Evolutionary conservation across 2,113 vertebrate genomes (phyloP).

Genomic region (Poeciliopsis retropinna): DNA sequence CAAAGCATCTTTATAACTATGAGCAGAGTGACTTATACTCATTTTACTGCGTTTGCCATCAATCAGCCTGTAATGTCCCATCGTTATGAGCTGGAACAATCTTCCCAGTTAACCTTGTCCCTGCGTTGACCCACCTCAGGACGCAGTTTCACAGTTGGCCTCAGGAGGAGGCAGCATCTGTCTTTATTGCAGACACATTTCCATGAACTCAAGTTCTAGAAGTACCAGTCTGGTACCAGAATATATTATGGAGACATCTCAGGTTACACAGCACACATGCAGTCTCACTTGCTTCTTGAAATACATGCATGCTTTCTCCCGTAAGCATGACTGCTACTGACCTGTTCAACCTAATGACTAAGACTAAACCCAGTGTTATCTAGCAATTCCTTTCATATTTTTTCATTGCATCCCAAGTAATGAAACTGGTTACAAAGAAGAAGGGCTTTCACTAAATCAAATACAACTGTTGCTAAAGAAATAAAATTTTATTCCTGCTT

Average conservation of each 20-base stretch:
- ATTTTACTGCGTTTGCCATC: slow-evolving; percentile 6
- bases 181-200: not conserved
- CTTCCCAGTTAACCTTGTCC: slow-evolving; percentile 46
- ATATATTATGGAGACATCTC: slow-evolving; percentile 59
- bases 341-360: slow-evolving; percentile 20
- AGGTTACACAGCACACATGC: slow-evolving; percentile 48
- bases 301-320: slow-evolving; percentile 42
- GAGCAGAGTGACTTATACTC: slow-evolving; percentile 6
- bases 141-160: slow-evolving; percentile 46
- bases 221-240: slow-evolving; percentile 46
- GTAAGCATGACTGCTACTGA: slow-evolving; percentile 15
- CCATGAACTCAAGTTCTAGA: slow-evolving; percentile 40
- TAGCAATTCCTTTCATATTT: not conserved
- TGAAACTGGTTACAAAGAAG: not conserved
- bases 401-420: not conserved
- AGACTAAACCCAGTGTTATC: slow-evolving; percentile 16
- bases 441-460: too few species aligned
- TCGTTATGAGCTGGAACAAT: slow-evolving; percentile 42
- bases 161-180: slow-evolving; percentile 45
- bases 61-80: slow-evolving; percentile 26
- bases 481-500: not conserved
- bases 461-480: not conserved
- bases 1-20: slow-evolving; percentile 17
- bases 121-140: slow-evolving; percentile 25
- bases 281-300: slow-evolving; percentile 56